Conservation (phyloP, 2,888 invertebrate genomes). For the Clostera curtula region DNA sequence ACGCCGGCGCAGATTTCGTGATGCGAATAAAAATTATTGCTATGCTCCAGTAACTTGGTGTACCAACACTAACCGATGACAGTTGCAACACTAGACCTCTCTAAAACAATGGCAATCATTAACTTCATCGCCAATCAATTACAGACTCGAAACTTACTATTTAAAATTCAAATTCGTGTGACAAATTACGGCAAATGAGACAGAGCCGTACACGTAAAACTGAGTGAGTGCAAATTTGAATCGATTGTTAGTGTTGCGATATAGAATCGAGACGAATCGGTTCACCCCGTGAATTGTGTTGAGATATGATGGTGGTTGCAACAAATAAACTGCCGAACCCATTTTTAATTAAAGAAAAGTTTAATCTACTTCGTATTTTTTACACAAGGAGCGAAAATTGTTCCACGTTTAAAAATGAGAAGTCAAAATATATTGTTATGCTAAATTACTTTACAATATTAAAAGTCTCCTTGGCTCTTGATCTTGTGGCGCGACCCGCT, state of each 20-base stretch:
- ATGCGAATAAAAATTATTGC: conserved; percentile 56
- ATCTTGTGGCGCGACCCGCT: no score
- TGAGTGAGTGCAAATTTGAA: conserved; percentile 43
- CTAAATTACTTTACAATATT: no score
- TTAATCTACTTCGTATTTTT: no score
- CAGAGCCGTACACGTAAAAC: conserved; percentile 41
- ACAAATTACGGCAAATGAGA: conserved; percentile 41
- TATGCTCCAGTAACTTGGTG: conserved; percentile 68
- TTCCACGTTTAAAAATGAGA: no score
- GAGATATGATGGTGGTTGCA: conserved; percentile 46
- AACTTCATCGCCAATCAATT: conserved; percentile 32
- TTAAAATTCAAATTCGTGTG: conserved; percentile 36
- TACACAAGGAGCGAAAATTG: no score
- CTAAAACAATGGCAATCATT: conserved; percentile 60
- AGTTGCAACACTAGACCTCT: conserved; percentile 52
- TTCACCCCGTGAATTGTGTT: conserved; percentile 52
- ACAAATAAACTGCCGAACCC: conserved; percentile 53
- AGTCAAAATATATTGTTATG: no score
- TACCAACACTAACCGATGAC: conserved; percentile 49
- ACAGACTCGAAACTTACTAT: conserved; percentile 35
- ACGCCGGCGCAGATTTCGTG: conserved; percentile 42
- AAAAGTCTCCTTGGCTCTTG: no score
- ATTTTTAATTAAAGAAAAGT: conserved; percentile 53
- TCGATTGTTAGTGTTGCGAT: conserved; percentile 40
- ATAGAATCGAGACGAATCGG: conserved; percentile 65